These are phyloP conservation scores for Drosophila jambulina DNA, from an alignment of 1,140 invertebrate species.

Conservation along the genomic window DNA sequence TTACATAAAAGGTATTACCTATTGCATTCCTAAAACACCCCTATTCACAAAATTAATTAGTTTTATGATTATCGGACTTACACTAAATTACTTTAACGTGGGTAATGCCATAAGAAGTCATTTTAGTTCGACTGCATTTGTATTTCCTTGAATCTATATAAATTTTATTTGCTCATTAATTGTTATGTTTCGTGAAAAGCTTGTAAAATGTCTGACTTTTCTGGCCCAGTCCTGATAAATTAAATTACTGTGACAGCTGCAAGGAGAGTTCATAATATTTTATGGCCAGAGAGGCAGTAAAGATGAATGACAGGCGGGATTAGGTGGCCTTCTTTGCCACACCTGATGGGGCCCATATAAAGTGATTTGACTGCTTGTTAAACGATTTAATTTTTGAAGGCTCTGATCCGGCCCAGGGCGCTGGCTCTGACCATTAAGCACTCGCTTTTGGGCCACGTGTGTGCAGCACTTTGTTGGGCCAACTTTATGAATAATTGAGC, in stretches of 20 bases:
- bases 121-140: background rate
- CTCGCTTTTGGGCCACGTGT: slow-evolving; percentile 20
- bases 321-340: slow-evolving; percentile 1
- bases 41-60: too few species aligned
- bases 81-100: background rate
- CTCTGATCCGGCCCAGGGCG: slow-evolving; percentile 5
- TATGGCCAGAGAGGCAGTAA: slow-evolving; percentile 23
- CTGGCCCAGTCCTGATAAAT: background rate
- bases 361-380: slow-evolving; percentile 45
- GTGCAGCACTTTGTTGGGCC: slow-evolving; percentile 38
- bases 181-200: background rate
- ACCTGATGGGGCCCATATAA: slow-evolving; percentile 25
- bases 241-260: slow-evolving; percentile 16
- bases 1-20: too few species aligned
- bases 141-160: background rate
- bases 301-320: slow-evolving; percentile 6
- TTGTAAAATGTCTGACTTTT: slow-evolving; percentile 1
- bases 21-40: too few species aligned
- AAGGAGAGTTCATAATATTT: slow-evolving; percentile 32
- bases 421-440: slow-evolving; percentile 34
- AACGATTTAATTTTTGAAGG: slow-evolving; percentile 42
- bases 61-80: too few species aligned
- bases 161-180: slow-evolving; percentile 4
- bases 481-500: slow-evolving; percentile 75
- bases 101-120: background rate